These are phyloP conservation scores for Ichneumoninae sp. DNA, from an alignment of 2,888 invertebrate species.

Conservation along the genomic window DNA sequence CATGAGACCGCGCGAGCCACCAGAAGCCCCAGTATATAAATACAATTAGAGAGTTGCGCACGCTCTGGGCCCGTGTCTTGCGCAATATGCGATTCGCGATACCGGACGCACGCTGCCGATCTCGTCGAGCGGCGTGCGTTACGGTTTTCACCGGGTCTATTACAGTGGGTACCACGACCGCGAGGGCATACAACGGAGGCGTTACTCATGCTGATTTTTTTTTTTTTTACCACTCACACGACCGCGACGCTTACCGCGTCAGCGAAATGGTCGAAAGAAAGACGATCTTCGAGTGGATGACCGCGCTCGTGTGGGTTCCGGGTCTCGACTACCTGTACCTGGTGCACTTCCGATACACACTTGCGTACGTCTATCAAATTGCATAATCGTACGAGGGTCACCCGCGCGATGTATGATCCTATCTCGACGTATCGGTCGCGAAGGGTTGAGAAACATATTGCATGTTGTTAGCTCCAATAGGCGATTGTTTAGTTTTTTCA, in stretches of 20 bases:
- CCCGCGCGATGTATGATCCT: too few species aligned
- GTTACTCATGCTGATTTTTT: background rate
- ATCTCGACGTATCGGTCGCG: too few species aligned
- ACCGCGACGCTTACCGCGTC: conserved; percentile 19
- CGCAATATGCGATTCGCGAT: background rate
- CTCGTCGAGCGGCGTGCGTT: background rate
- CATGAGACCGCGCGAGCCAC: too few species aligned
- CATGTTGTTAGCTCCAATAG: too few species aligned
- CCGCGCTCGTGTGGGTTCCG: conserved; percentile 13
- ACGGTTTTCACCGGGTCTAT: conserved; percentile 26
- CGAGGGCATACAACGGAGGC: conserved; percentile 5
- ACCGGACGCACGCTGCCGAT: conserved; percentile 8
- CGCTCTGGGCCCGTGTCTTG: background rate
- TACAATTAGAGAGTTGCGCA: too few species aligned
- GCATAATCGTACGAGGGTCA: background rate
- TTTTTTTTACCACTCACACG: too few species aligned
- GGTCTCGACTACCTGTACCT: background rate
- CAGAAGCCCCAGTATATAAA: too few species aligned
- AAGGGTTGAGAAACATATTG: too few species aligned
- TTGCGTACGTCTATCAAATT: conserved; percentile 9
- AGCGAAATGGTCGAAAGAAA: conserved; percentile 62
- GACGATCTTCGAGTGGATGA: conserved; percentile 44
- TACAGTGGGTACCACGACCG: conserved; percentile 24
- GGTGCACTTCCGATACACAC: conserved; percentile 34
- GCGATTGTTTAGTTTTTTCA: too few species aligned